Evolutionary conservation across 1,140 invertebrate species (phyloP), one percentile per base, ranked within the genome.

Genomic region (Lerema accius): DNA sequence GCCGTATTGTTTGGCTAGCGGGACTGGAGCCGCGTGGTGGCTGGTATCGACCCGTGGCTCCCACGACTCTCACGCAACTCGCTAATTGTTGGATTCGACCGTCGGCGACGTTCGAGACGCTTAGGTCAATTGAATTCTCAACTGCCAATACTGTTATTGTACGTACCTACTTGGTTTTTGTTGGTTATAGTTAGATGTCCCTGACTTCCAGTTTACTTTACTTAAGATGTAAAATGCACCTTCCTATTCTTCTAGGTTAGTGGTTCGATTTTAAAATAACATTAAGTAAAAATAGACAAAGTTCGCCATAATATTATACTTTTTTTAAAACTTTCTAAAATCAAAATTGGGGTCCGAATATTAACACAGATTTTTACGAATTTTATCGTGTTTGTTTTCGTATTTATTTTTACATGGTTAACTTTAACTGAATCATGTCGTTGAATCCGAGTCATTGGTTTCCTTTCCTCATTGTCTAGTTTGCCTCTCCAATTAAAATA

Each of bases 1-100:
- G 69, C 77, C 73, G 61, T 56, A 43, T 59, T 82, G 80, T 86
- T 86, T 83, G 79, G 59, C 53, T 86, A 86, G 84, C 84, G 84
- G 84, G 70, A 81, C 74, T 43, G 53, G 23, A 55, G 58, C 63
- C 60, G 65, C 55, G 28, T 65, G 19, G 40, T 35, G 45, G 50
- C 28, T 55, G 48, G 35, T 43, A 40, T 50, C 39, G 55, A 15
- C 48, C 46, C 42, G 7, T 7, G 28, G 28, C 3, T 32, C 11
- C 67, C 28, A 55, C 65, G 43, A 64, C 69, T 71, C 73, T 67
- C 70, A 73, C 76, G 70, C 69, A 49, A 58, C 56, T 42, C 65
- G 69, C 64, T 76, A 73, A 79, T 79, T 79, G 67, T 65, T 56
- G 65, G 58, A 55, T 72, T 72, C 67, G 65, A 61, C 45, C 45